Percentiles rank a stretch among this genome's conserved stretches.
phyloP scores from a whole-genome alignment of 2,113 vertebrate species.

The Barbus barbus region DNA sequence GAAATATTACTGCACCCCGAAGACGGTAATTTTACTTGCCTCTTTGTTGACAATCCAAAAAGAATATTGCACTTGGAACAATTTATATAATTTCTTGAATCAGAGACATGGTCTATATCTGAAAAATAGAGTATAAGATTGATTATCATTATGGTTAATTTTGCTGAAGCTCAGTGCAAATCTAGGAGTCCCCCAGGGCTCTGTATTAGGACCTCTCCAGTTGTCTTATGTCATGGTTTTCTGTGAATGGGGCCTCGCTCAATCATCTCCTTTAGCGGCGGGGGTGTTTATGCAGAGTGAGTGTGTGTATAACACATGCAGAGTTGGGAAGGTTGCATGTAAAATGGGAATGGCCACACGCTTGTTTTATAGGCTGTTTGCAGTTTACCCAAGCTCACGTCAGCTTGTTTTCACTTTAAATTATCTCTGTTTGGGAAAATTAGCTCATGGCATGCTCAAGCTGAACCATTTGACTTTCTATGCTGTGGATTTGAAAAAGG shows the following conservation, averaged over 20 bases:
- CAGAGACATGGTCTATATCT: not conserved
- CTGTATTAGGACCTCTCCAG: constrained; percentile 29
- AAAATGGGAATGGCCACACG: constrained; percentile 28
- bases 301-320: not conserved
- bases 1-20: not conserved
- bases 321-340: not conserved
- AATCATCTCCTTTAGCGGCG: not conserved
- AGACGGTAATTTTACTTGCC: not conserved
- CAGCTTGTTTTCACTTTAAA: constrained; percentile 29
- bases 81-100: not conserved
- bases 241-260: constrained; percentile 1
- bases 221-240: constrained; percentile 43
- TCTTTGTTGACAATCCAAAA: not conserved
- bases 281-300: not conserved
- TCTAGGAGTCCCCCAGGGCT: constrained; percentile 32
- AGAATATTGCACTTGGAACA: not conserved
- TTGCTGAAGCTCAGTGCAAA: constrained; percentile 19
- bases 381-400: not conserved
- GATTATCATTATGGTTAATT: not conserved
- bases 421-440: not conserved
- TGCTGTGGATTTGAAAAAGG: constrained; percentile 1
- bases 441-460: not conserved
- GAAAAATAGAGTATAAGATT: not conserved
- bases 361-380: constrained; percentile 23
- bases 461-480: not conserved